Evolutionary conservation across 2,113 vertebrate genomes (phyloP).

Genomic region (Acanthochromis polyacanthus): DNA sequence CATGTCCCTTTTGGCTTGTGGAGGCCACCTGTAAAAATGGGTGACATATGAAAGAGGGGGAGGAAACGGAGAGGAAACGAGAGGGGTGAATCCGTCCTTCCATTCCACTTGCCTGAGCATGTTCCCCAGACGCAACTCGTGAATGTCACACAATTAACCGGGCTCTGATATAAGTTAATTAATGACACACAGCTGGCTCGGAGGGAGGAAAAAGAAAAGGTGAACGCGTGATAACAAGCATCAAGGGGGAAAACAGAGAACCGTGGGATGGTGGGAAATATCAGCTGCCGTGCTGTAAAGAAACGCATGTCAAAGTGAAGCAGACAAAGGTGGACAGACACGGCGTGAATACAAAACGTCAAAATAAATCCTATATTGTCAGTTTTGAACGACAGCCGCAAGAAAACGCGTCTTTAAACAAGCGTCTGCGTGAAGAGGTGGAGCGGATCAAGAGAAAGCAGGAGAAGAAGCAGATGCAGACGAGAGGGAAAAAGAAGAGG

Average conservation of each 20-base stretch:
- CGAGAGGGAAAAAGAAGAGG: conserved; percentile 13
- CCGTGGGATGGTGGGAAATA: not conserved
- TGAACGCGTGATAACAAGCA: conserved; percentile 27
- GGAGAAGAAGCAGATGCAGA: conserved; percentile 36
- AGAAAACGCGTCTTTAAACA: conserved; percentile 20
- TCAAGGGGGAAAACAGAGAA: conserved; percentile 17
- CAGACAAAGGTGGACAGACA: conserved; percentile 28
- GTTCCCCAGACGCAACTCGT: conserved; percentile 65
- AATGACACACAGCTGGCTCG: conserved; percentile 56
- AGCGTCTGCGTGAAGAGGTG: conserved; percentile 21
- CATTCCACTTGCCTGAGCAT: conserved; percentile 49
- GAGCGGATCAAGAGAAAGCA: conserved; percentile 44
- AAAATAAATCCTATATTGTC: conserved; percentile 35
- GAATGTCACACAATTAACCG: conserved; percentile 72
- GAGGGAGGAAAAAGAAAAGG: conserved; percentile 16
- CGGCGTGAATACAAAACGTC: conserved; percentile 12
- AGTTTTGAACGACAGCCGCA: conserved; percentile 17
- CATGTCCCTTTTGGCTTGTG: conserved; percentile 29
- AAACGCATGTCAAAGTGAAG: conserved; percentile 15
- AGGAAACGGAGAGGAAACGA: conserved; percentile 4
- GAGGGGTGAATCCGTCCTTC: conserved; percentile 51
- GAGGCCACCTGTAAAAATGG: conserved; percentile 34
- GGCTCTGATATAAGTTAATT: conserved; percentile 70
- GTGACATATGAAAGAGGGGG: conserved; percentile 57
- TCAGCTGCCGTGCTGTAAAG: conserved; percentile 15